Evolutionary conservation across 1,140 invertebrate genomes (phyloP).

Genomic region (Lepidurus arcticus): DNA sequence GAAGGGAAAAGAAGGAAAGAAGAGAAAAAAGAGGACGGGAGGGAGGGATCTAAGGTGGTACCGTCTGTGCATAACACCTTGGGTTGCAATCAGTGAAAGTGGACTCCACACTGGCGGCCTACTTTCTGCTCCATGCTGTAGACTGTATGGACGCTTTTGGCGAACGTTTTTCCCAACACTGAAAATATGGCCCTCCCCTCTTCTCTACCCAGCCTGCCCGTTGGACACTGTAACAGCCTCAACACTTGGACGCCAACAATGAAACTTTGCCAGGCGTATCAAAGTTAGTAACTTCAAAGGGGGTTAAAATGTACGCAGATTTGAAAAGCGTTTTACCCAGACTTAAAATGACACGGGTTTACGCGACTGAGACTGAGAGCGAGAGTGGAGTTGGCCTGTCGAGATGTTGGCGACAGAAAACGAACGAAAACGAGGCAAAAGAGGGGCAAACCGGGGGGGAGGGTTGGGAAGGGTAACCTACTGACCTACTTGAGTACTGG

Average conservation of each 20-base stretch:
- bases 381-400: neutral
- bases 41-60: neutral
- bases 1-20: neutral
- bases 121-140: slow-evolving; percentile 5
- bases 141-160: neutral
- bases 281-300: no score
- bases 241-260: neutral
- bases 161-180: neutral
- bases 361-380: neutral
- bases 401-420: slow-evolving; percentile 7
- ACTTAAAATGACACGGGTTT: neutral
- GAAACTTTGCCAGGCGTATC: no score
- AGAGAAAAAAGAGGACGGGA: neutral
- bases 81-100: slow-evolving; percentile 32
- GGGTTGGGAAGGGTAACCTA: neutral
- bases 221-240: neutral
- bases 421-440: neutral
- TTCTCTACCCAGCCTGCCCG: neutral
- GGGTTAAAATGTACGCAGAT: no score
- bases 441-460: neutral
- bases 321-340: no score
- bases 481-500: slow-evolving; percentile 6
- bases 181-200: neutral
- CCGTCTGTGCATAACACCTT: slow-evolving; percentile 24
- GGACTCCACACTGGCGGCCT: slow-evolving; percentile 19